A percentile compares a stretch with the other conserved stretches of the same genome.
phyloP scores from a whole-genome alignment of 2,888 invertebrate species.

The Netelia virgata region DNA sequence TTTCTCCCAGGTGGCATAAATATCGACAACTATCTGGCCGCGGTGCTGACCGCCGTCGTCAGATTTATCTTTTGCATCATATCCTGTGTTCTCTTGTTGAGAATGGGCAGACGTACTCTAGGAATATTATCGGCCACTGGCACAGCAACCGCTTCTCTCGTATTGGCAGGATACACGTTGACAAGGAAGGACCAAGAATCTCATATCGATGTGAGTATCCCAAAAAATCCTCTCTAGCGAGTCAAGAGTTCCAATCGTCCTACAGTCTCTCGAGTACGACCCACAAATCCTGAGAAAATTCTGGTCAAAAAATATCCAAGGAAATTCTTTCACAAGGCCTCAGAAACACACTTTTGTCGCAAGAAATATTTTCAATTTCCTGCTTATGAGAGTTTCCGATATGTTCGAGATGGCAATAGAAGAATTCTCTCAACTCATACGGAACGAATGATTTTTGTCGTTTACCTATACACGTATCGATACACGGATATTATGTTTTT shows the following conservation, averaged over 20 bases:
- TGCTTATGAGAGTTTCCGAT: slow-evolving; percentile 27
- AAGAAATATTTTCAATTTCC: slow-evolving; percentile 56
- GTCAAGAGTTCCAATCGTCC: neutral
- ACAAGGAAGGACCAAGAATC: slow-evolving; percentile 80
- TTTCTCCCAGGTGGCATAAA: slow-evolving; percentile 84
- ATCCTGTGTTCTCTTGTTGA: slow-evolving; percentile 88
- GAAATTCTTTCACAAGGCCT: neutral
- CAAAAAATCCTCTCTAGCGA: neutral
- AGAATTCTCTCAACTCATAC: neutral
- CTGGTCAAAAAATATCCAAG: neutral
- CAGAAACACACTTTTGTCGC: neutral
- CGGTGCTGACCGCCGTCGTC: slow-evolving; percentile 90
- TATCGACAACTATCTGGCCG: slow-evolving; percentile 87
- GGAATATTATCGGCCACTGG: slow-evolving; percentile 89
- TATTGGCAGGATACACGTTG: slow-evolving; percentile 86
- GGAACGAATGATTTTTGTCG: slow-evolving; percentile 8
- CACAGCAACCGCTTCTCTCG: slow-evolving; percentile 88
- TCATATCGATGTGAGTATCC: slow-evolving; percentile 76
- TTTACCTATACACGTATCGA: neutral
- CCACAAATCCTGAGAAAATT: neutral
- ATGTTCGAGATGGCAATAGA: neutral
- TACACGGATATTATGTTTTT: neutral
- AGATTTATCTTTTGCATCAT: slow-evolving; percentile 88
- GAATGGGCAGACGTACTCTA: slow-evolving; percentile 88
- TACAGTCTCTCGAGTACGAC: neutral